phyloP scores from a whole-genome alignment of 1,140 invertebrate species.

The Leptestheria dahalacensis region DNA sequence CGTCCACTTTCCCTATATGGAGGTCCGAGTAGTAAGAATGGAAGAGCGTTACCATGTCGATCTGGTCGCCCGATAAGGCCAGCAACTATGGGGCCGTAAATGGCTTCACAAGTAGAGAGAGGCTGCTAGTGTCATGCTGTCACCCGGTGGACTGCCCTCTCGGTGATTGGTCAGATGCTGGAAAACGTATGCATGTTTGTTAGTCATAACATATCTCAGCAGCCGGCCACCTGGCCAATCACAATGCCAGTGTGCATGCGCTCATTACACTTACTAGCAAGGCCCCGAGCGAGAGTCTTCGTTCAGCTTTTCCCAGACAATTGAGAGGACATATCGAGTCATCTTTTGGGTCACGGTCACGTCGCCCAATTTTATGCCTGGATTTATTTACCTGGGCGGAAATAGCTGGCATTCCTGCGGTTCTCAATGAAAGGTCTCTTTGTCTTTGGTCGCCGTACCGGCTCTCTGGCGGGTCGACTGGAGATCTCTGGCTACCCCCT shows the following conservation, averaged over 20 bases:
- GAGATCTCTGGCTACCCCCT: not conserved
- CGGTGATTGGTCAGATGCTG: too few relatives aligned
- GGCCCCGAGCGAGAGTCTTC: too few relatives aligned
- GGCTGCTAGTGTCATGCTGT: too few relatives aligned
- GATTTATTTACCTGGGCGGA: constrained; percentile 5
- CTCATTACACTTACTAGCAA: too few relatives aligned
- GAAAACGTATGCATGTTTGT: too few relatives aligned
- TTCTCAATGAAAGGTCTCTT: constrained; percentile 6
- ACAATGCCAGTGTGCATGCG: too few relatives aligned
- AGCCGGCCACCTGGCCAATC: too few relatives aligned
- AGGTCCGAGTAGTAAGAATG: not conserved
- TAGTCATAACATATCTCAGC: too few relatives aligned
- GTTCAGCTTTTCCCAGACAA: too few relatives aligned
- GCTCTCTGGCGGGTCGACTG: not conserved
- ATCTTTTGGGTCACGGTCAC: constrained; percentile 6
- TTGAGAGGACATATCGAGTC: too few relatives aligned
- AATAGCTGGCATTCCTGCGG: constrained; percentile 11
- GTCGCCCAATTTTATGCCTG: not conserved
- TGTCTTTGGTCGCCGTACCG: not conserved
- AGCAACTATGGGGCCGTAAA: not conserved
- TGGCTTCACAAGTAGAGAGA: not conserved
- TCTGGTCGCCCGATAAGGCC: constrained; percentile 8
- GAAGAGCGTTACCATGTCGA: constrained; percentile 12
- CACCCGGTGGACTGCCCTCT: too few relatives aligned
- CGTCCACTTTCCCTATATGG: not conserved